phyloP scores from a whole-genome alignment of 2,888 invertebrate genomes.

The Lydus trimaculatus region DNA sequence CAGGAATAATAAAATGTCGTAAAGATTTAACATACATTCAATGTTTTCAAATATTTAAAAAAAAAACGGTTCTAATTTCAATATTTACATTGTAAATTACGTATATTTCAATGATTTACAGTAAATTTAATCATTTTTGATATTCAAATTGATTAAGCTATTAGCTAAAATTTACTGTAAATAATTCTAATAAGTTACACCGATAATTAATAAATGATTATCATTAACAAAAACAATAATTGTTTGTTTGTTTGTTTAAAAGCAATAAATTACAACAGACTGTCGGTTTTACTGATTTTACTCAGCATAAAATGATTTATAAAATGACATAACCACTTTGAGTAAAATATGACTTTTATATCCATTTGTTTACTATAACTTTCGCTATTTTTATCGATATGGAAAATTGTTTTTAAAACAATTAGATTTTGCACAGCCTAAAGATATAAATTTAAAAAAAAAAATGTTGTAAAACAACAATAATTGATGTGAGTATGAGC shows the following conservation, averaged over 20 bases:
- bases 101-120: background rate
- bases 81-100: too few relatives aligned
- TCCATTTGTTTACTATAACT: background rate
- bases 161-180: background rate
- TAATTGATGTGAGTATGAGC: too few relatives aligned
- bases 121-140: background rate
- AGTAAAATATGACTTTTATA: too few relatives aligned
- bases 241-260: background rate
- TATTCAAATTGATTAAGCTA: background rate
- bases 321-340: background rate
- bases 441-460: too few relatives aligned
- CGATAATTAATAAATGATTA: background rate
- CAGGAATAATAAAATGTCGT: conserved; percentile 33
- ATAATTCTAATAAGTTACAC: background rate
- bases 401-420: background rate
- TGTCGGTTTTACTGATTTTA: background rate
- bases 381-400: background rate
- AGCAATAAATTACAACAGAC: background rate
- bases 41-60: background rate
- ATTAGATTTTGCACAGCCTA: background rate
- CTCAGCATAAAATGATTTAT: background rate
- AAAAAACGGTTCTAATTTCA: background rate
- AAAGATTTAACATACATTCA: conserved; percentile 23
- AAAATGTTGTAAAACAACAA: too few relatives aligned
- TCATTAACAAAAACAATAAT: background rate